Conservation (phyloP, 2,113 vertebrate species). For the Camelus dromedarius region DNA sequence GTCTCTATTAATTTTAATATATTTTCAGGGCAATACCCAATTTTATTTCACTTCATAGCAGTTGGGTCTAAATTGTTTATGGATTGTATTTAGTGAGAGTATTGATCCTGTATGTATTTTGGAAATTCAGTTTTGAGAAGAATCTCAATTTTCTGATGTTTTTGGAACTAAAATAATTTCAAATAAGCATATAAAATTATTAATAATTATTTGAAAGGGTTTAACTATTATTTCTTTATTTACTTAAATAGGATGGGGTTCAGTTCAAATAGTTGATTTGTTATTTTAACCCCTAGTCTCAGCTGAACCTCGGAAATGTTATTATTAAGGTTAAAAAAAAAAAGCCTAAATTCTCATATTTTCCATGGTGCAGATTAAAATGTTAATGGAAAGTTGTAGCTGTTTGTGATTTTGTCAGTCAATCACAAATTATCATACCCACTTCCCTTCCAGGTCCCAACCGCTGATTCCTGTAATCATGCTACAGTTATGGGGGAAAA, state of each 20-base stretch:
- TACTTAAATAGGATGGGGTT: background rate
- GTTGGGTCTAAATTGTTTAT: constrained; percentile 53
- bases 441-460: background rate
- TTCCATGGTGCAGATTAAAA: background rate
- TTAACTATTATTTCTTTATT: background rate
- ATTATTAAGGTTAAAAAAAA: background rate
- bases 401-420: constrained; percentile 43
- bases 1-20: constrained; percentile 52
- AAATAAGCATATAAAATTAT: background rate
- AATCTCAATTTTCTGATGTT: constrained; percentile 3
- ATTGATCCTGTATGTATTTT: background rate
- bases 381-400: background rate
- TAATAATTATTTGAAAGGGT: constrained; percentile 2
- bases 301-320: background rate
- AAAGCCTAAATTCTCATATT: background rate
- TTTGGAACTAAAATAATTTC: constrained; percentile 39
- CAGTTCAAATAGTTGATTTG: background rate
- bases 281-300: background rate
- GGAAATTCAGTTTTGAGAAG: constrained; percentile 41
- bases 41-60: constrained; percentile 63
- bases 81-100: constrained; percentile 16
- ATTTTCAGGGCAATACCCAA: constrained; percentile 40
- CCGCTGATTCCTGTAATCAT: background rate
- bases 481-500: background rate
- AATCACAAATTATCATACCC: constrained; percentile 22